These are phyloP conservation scores for Prietella phreatophila DNA, from an alignment of 2,113 vertebrate genomes.

Conservation along the genomic window DNA sequence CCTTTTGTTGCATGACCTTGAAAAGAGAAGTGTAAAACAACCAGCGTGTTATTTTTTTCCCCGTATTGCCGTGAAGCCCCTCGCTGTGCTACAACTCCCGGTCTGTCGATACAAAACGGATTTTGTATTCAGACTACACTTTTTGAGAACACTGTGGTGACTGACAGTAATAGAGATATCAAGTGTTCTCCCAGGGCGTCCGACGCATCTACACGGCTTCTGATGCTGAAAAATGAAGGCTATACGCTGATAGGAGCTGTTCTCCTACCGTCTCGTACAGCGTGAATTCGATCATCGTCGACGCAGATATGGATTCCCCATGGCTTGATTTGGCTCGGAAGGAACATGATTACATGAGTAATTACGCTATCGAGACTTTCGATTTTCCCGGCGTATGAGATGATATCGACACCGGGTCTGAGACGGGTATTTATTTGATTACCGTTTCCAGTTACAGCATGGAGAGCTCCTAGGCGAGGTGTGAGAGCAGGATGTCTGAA, in stretches of 20 bases:
- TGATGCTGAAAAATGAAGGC: conserved; percentile 21
- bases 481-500: neutral
- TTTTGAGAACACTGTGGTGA: conserved; percentile 6
- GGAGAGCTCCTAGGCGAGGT: neutral
- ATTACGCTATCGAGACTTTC: conserved; percentile 52
- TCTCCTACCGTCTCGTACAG: neutral
- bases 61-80: neutral
- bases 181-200: conserved; percentile 23
- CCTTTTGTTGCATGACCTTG: conserved; percentile 44
- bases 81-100: neutral
- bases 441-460: conserved; percentile 14
- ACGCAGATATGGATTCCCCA: conserved; percentile 44
- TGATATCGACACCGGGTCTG: conserved; percentile 29
- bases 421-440: conserved; percentile 40
- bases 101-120: neutral
- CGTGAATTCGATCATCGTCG: conserved; percentile 57
- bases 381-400: conserved; percentile 49
- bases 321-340: conserved; percentile 38
- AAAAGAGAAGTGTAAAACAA: conserved; percentile 25
- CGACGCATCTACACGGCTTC: conserved; percentile 13
- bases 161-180: conserved; percentile 40
- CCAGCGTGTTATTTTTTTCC: conserved; percentile 4
- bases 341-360: conserved; percentile 53
- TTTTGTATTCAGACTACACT: conserved; percentile 1
- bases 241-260: neutral